phyloP scores from a whole-genome alignment of 2,888 invertebrate species.

The Cataglyphis rosenhaueri region DNA sequence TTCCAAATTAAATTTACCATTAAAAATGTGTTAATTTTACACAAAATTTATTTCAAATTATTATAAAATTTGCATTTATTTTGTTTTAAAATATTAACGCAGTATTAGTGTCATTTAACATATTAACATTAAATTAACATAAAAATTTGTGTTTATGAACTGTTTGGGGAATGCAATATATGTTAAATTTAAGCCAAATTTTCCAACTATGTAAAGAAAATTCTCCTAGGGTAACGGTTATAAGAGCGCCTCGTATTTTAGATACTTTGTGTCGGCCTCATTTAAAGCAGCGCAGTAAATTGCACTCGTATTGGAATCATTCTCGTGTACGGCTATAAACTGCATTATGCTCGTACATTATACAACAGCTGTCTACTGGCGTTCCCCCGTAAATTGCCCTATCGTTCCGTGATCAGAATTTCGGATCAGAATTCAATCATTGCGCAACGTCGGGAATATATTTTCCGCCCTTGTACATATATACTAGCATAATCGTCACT shows the following conservation, averaged over 20 bases:
- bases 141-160: too few relatives aligned
- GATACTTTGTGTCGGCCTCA: not conserved
- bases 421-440: slow-evolving; percentile 13
- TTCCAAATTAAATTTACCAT: too few relatives aligned
- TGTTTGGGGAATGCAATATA: too few relatives aligned
- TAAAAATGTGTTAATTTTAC: too few relatives aligned
- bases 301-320: slow-evolving; percentile 26
- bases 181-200: too few relatives aligned
- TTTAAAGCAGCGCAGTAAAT: slow-evolving; percentile 18
- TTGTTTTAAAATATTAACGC: too few relatives aligned
- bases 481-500: not conserved
- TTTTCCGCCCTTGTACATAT: slow-evolving; percentile 14
- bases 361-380: slow-evolving; percentile 47
- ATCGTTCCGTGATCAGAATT: slow-evolving; percentile 44
- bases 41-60: too few relatives aligned
- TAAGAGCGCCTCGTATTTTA: slow-evolving; percentile 1
- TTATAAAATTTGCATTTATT: too few relatives aligned
- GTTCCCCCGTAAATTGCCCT: slow-evolving; percentile 42
- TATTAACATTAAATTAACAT: too few relatives aligned
- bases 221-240: not conserved
- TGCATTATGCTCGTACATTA: slow-evolving; percentile 46
- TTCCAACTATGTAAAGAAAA: not conserved
- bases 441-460: not conserved
- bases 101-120: too few relatives aligned
- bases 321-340: slow-evolving; percentile 25